Evolutionary conservation across 2,113 vertebrate genomes (phyloP).

Genomic region (Dasyornis broadbenti): DNA sequence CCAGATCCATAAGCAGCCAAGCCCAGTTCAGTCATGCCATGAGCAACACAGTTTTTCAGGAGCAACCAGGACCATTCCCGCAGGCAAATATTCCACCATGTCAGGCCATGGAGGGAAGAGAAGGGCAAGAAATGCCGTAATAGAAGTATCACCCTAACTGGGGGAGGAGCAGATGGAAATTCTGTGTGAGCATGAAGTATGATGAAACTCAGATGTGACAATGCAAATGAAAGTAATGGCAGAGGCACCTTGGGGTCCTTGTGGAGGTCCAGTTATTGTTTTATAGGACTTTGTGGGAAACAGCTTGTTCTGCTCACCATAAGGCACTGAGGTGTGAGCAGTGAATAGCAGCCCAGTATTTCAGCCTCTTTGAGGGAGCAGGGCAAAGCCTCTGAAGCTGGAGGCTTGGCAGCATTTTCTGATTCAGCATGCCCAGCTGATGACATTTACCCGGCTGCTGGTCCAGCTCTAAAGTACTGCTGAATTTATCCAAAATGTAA

Average conservation of each 20-base stretch:
- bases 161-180: not conserved
- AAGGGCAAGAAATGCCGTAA: not conserved
- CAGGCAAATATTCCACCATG: not conserved
- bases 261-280: not conserved
- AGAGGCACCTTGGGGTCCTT: not conserved
- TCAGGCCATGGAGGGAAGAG: not conserved
- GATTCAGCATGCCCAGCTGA: not conserved
- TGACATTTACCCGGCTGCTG: not conserved
- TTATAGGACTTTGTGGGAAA: not conserved
- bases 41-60: rapidly evolving
- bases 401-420: not conserved
- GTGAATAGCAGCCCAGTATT: not conserved
- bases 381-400: not conserved
- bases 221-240: rapidly evolving
- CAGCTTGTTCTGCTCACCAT: not conserved
- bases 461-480: not conserved
- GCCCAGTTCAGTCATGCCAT: not conserved
- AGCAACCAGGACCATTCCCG: not conserved
- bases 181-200: not conserved
- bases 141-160: not conserved
- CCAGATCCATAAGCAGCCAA: not conserved
- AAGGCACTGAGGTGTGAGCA: not conserved
- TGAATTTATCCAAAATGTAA: conserved; percentile 2
- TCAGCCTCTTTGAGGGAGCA: not conserved
- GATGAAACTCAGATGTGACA: not conserved